phyloP scores from a whole-genome alignment of 1,140 invertebrate genomes.

The Helicoverpa zea region DNA sequence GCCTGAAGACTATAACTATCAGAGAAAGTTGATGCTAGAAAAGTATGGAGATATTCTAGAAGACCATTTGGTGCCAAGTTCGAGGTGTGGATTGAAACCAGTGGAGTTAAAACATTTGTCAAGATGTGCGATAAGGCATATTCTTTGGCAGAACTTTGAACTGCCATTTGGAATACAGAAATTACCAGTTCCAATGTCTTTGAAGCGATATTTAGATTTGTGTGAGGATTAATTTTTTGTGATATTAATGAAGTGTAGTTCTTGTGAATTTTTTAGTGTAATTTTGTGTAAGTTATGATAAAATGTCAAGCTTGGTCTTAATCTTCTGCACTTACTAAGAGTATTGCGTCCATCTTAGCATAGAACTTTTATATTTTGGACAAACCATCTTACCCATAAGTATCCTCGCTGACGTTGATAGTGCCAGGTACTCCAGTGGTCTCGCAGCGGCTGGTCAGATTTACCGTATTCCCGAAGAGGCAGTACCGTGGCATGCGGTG shows the following conservation, averaged over 20 bases:
- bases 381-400: slow-evolving; percentile 91
- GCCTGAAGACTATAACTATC: slow-evolving; percentile 81
- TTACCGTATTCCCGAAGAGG: slow-evolving; percentile 98
- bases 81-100: slow-evolving; percentile 88
- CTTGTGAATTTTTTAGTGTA: not conserved
- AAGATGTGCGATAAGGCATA: slow-evolving; percentile 90
- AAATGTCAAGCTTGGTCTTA: too few species aligned
- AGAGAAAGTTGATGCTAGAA: slow-evolving; percentile 87
- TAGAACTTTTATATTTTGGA: too few species aligned
- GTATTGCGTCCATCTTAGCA: too few species aligned
- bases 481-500: slow-evolving; percentile 99
- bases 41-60: slow-evolving; percentile 89
- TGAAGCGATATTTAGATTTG: slow-evolving; percentile 92
- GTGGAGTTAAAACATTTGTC: slow-evolving; percentile 89
- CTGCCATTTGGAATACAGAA: slow-evolving; percentile 91
- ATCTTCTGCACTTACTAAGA: too few species aligned
- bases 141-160: slow-evolving; percentile 89
- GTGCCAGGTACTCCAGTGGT: slow-evolving; percentile 96
- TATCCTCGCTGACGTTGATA: slow-evolving; percentile 98
- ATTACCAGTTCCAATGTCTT: slow-evolving; percentile 88
- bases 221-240: slow-evolving; percentile 87
- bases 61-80: slow-evolving; percentile 88
- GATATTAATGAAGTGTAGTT: slow-evolving; percentile 13
- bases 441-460: slow-evolving; percentile 97
- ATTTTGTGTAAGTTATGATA: too few species aligned